These are phyloP conservation scores for Cochlearius cochlearius DNA, from an alignment of 2,113 vertebrate species.

Conservation along the genomic window DNA sequence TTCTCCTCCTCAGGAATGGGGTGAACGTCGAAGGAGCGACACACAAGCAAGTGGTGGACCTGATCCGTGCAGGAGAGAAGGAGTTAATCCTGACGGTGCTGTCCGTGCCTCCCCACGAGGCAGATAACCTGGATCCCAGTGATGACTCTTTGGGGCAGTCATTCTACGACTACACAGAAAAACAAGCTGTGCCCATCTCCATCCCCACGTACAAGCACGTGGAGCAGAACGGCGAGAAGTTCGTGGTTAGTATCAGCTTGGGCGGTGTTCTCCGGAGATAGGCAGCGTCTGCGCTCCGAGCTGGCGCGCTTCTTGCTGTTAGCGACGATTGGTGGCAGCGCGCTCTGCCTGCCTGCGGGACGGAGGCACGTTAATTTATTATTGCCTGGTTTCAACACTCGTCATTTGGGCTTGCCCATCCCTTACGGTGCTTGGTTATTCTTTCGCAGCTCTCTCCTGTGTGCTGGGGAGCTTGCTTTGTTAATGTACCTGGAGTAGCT, in stretches of 20 bases:
- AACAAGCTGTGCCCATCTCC: slow-evolving; percentile 96
- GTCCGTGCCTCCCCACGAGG: slow-evolving; percentile 92
- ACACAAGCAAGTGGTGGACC: slow-evolving; percentile 98
- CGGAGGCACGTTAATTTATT: rapidly evolving
- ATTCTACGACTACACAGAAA: slow-evolving; percentile 95
- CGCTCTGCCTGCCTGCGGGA: too few relatives aligned
- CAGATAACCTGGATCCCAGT: slow-evolving; percentile 86
- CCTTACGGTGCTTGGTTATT: background rate
- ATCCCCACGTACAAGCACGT: slow-evolving; percentile 97
- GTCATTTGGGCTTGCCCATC: too few relatives aligned
- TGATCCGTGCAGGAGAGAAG: slow-evolving; percentile 93
- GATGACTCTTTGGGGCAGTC: slow-evolving; percentile 89
- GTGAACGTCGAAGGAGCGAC: slow-evolving; percentile 96
- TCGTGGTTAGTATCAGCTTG: slow-evolving; percentile 85
- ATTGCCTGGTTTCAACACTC: rapidly evolving
- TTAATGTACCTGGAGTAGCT: background rate
- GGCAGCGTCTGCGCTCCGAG: too few relatives aligned
- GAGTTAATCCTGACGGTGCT: slow-evolving; percentile 92
- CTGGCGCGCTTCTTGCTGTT: background rate
- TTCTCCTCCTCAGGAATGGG: slow-evolving; percentile 79
- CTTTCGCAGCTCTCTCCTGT: background rate
- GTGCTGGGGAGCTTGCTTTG: background rate
- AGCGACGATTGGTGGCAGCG: background rate
- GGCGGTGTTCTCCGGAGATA: rapidly evolving
- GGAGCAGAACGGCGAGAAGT: slow-evolving; percentile 94